phyloP scores from a whole-genome alignment of 2,113 vertebrate species.

The Boulengeromyrus knoepffleri region DNA sequence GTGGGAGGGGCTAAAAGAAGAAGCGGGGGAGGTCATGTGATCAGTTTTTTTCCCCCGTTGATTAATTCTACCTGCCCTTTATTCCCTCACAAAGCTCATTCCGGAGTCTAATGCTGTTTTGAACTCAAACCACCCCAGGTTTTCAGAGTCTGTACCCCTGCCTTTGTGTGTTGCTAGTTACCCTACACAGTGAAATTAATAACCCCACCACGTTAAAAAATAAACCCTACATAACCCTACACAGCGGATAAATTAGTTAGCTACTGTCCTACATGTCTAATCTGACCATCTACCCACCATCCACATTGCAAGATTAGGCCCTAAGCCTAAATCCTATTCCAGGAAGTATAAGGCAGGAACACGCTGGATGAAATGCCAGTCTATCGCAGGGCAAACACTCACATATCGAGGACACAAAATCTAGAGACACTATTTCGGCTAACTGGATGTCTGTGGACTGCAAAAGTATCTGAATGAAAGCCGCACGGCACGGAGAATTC shows the following conservation, averaged over 20 bases:
- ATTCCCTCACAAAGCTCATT: not conserved
- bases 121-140: not conserved
- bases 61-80: not conserved
- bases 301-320: not conserved
- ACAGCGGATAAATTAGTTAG: not conserved
- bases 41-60: not conserved
- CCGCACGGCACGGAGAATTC: not conserved
- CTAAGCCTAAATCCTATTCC: not conserved
- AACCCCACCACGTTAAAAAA: not conserved
- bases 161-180: not conserved
- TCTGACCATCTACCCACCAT: not conserved
- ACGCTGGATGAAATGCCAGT: not conserved
- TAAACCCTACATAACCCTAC: not conserved
- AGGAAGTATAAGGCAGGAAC: not conserved
- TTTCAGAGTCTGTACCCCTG: not conserved
- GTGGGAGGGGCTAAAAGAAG: not conserved
- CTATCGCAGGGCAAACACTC: not conserved
- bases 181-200: not conserved
- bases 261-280: not conserved
- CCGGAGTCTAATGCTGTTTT: not conserved
- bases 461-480: not conserved
- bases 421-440: not conserved
- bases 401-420: not conserved
- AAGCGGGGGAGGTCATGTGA: not conserved
- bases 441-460: not conserved